Conservation (phyloP, 2,888 invertebrate species). For the Lepeophtheirus nordmannii region DNA sequence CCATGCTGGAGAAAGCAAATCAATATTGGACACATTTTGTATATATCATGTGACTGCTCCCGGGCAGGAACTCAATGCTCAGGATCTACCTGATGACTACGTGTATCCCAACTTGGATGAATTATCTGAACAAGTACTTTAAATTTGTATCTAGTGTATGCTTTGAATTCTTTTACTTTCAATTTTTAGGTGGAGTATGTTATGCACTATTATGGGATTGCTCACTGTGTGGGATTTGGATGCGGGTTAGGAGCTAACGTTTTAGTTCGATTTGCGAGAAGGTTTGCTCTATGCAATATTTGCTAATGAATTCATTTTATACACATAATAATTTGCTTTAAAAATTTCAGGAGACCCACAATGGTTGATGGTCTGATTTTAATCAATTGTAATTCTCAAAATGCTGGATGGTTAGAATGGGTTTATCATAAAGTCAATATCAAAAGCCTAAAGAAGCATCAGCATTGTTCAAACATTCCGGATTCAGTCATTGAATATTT, state of each 20-base stretch:
- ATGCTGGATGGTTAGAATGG: slow-evolving; percentile 24
- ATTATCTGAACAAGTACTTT: slow-evolving; percentile 16
- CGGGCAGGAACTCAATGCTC: slow-evolving; percentile 17
- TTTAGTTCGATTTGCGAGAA: slow-evolving; percentile 69
- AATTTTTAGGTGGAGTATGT: slow-evolving; percentile 21
- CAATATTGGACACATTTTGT: slow-evolving; percentile 7
- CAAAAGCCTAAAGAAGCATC: slow-evolving; percentile 8
- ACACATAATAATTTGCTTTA: not conserved
- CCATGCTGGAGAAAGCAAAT: slow-evolving; percentile 3
- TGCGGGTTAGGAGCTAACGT: slow-evolving; percentile 94
- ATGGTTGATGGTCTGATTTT: slow-evolving; percentile 22
- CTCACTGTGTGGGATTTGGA: slow-evolving; percentile 59
- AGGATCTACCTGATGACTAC: slow-evolving; percentile 21
- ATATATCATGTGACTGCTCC: slow-evolving; percentile 24
- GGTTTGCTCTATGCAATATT: slow-evolving; percentile 43
- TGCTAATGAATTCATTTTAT: not conserved
- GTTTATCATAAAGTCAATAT: slow-evolving; percentile 20
- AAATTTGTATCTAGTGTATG: not conserved
- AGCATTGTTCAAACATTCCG: not conserved
- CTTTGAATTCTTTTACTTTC: too few species aligned
- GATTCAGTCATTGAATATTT: slow-evolving; percentile 16
- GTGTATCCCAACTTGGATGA: slow-evolving; percentile 22
- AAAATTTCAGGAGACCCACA: slow-evolving; percentile 15
- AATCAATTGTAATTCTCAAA: slow-evolving; percentile 18
- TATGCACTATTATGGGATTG: slow-evolving; percentile 19